phyloP scores from a whole-genome alignment of 2,888 invertebrate genomes.

The Synergus itoensis region DNA sequence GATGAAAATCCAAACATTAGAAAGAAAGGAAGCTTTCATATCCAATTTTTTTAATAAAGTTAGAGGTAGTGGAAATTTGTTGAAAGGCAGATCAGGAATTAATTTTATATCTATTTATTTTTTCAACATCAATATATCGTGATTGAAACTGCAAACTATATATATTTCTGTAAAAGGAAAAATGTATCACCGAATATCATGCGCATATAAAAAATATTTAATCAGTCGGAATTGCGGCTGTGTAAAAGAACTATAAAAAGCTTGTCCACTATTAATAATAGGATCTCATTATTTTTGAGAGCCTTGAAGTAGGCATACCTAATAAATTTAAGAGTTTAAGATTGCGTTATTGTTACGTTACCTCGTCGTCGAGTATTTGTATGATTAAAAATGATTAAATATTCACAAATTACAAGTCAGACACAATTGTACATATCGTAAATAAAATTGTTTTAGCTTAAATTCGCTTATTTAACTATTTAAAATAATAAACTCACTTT shows the following conservation, averaged over 20 bases:
- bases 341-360: slow-evolving; percentile 4
- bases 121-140: slow-evolving; percentile 12
- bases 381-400: slow-evolving; percentile 2
- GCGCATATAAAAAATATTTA: slow-evolving; percentile 2
- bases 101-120: slow-evolving; percentile 22
- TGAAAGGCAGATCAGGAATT: slow-evolving; percentile 9
- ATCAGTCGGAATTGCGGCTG: slow-evolving; percentile 25
- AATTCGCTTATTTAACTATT: not conserved
- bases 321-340: slow-evolving; percentile 23
- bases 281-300: slow-evolving; percentile 15
- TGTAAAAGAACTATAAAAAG: slow-evolving; percentile 18
- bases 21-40: slow-evolving; percentile 1
- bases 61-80: slow-evolving; percentile 5
- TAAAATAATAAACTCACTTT: not conserved
- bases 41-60: not conserved
- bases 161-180: slow-evolving; percentile 9
- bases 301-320: slow-evolving; percentile 10
- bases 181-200: slow-evolving; percentile 6
- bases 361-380: not conserved
- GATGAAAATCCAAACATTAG: not conserved
- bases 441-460: slow-evolving; percentile 31
- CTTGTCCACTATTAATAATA: slow-evolving; percentile 4
- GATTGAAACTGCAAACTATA: not conserved
- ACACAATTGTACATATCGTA: slow-evolving; percentile 5
- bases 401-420: slow-evolving; percentile 19